Evolutionary conservation across 2,113 vertebrate species (phyloP).

Genomic region (Cervus canadensis): DNA sequence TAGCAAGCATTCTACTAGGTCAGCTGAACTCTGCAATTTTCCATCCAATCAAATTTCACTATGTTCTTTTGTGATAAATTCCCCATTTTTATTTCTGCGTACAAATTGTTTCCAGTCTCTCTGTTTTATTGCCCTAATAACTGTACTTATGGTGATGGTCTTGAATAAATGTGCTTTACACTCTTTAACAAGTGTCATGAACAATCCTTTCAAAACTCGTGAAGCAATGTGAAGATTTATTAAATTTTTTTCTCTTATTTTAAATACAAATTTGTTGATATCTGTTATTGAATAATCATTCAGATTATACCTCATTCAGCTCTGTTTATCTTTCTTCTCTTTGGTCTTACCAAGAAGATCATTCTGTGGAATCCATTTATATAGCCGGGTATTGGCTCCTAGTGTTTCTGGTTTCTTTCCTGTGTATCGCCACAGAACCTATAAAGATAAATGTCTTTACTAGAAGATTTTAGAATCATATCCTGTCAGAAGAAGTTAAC

Average conservation of each 20-base stretch:
- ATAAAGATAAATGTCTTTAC: neutral
- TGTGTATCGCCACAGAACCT: neutral
- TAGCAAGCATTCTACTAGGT: neutral
- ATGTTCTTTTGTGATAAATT: neutral
- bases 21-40: neutral
- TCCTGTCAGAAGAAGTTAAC: neutral
- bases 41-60: neutral
- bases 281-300: neutral
- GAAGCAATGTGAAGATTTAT: neutral
- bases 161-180: neutral
- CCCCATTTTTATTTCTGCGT: neutral
- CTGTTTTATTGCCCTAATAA: neutral
- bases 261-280: neutral
- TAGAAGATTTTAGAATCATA: neutral
- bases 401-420: neutral
- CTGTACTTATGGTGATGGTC: neutral
- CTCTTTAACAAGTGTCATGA: neutral
- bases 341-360: neutral
- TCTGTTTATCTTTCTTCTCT: neutral
- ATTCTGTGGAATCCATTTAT: neutral
- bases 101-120: neutral
- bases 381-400: neutral
- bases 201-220: neutral
- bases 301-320: neutral
- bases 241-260: neutral